Evolutionary conservation across 1,140 invertebrate species (phyloP).

Genomic region (Epicauta chinensis): DNA sequence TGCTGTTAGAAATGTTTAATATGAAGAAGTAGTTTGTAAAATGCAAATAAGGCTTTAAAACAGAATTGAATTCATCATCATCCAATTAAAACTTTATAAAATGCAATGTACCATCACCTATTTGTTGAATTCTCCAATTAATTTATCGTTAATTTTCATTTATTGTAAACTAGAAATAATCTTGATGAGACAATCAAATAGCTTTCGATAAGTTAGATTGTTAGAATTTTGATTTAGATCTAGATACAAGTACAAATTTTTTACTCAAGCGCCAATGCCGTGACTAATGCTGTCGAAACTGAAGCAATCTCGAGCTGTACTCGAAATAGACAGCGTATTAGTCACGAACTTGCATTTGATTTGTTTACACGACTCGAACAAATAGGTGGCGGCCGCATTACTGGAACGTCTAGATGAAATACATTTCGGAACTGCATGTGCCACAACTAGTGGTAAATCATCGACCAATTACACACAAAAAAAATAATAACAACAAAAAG

Average conservation of each 20-base stretch:
- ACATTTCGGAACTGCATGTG: slow-evolving; percentile 17
- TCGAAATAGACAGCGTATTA: no score
- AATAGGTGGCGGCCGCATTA: background rate
- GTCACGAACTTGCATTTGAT: no score
- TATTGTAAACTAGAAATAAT: slow-evolving; percentile 10
- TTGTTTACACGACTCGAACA: background rate
- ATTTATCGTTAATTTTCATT: no score
- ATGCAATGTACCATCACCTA: no score
- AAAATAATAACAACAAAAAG: slow-evolving; percentile 3
- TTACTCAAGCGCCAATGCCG: no score
- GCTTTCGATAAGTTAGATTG: slow-evolving; percentile 6
- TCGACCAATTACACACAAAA: slow-evolving; percentile 35
- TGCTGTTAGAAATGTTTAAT: slow-evolving; percentile 26
- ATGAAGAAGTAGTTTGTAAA: slow-evolving; percentile 14
- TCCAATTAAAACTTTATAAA: no score
- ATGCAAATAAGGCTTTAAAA: slow-evolving; percentile 17
- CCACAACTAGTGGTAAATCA: slow-evolving; percentile 23
- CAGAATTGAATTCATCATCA: background rate
- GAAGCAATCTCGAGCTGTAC: no score
- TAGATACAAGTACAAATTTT: background rate
- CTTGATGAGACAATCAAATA: slow-evolving; percentile 13
- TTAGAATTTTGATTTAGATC: slow-evolving; percentile 9
- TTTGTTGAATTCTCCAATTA: no score
- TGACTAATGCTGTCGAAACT: no score
- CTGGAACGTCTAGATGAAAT: background rate